These are phyloP conservation scores for Machaerirhynchus nigripectus DNA, from an alignment of 2,113 vertebrate genomes.

Conservation along the genomic window DNA sequence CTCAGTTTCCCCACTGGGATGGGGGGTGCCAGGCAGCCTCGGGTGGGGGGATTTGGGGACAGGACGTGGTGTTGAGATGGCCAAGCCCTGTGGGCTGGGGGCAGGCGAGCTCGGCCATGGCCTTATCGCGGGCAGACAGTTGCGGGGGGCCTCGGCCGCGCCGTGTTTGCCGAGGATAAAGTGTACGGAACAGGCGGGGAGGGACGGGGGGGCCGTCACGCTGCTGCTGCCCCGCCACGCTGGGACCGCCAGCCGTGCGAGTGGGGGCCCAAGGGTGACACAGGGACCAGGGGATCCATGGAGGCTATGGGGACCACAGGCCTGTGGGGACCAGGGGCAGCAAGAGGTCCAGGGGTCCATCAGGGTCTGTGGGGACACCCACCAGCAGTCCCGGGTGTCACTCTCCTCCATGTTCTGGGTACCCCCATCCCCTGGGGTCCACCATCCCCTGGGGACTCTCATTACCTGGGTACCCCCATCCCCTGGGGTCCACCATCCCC, in stretches of 20 bases:
- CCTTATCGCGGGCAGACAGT: conserved; percentile 56
- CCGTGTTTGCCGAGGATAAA: conserved; percentile 68
- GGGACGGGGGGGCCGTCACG: background rate
- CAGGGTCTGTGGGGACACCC: background rate
- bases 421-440: too few relatives aligned
- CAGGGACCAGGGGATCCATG: fast-evolving
- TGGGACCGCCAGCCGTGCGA: background rate
- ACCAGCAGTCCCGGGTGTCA: background rate
- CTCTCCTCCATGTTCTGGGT: too few relatives aligned
- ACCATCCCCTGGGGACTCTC: too few relatives aligned
- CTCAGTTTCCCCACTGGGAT: background rate
- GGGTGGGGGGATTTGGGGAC: background rate
- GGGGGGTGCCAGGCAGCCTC: background rate
- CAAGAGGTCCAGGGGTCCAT: too few relatives aligned
- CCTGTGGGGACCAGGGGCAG: background rate
- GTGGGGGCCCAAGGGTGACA: background rate
- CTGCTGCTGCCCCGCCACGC: background rate
- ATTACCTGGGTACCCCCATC: background rate
- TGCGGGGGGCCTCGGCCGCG: background rate
- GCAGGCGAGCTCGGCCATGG: background rate
- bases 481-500: too few relatives aligned
- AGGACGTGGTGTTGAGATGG: background rate
- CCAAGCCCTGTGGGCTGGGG: background rate
- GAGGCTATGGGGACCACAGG: fast-evolving
- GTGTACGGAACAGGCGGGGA: conserved; percentile 44